Percentiles rank a stretch among this genome's conserved stretches.
Conservation (phyloP, 1,140 invertebrate genomes). For the Papilio polyxenes region DNA sequence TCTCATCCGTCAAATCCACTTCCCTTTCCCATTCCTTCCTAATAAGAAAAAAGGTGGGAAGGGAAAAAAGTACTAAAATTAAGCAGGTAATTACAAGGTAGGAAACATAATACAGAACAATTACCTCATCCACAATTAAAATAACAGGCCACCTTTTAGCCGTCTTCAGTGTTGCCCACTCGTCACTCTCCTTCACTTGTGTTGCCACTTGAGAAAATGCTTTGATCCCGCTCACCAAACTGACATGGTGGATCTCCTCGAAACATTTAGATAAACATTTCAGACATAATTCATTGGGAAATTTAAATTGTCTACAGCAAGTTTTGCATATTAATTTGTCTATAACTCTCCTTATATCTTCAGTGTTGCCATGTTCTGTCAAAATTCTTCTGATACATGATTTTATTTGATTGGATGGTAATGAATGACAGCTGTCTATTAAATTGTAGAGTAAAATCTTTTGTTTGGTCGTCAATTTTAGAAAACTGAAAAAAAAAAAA, state of each 20-base stretch:
- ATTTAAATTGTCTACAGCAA: slow-evolving; percentile 62
- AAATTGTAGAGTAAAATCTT: slow-evolving; percentile 73
- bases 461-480: slow-evolving; percentile 67
- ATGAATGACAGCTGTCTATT: slow-evolving; percentile 54
- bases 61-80: too few species aligned
- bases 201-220: slow-evolving; percentile 74
- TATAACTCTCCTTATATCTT: slow-evolving; percentile 53
- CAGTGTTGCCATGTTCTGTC: slow-evolving; percentile 65
- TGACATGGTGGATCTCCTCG: slow-evolving; percentile 70
- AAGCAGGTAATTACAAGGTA: too few species aligned
- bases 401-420: slow-evolving; percentile 66
- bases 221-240: slow-evolving; percentile 70
- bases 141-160: slow-evolving; percentile 82
- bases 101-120: background rate
- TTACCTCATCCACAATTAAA: slow-evolving; percentile 85
- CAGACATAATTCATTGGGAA: slow-evolving; percentile 75
- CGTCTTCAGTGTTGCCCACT: slow-evolving; percentile 68
- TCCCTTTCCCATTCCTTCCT: too few species aligned
- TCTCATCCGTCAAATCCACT: too few species aligned
- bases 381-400: slow-evolving; percentile 66
- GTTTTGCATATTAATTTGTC: slow-evolving; percentile 50
- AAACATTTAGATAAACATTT: slow-evolving; percentile 79
- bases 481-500: slow-evolving; percentile 60
- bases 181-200: slow-evolving; percentile 62
- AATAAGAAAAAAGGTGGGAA: too few species aligned